Evolutionary conservation across 2,113 vertebrate species (phyloP).

Genomic region (Oryzias woworae): DNA sequence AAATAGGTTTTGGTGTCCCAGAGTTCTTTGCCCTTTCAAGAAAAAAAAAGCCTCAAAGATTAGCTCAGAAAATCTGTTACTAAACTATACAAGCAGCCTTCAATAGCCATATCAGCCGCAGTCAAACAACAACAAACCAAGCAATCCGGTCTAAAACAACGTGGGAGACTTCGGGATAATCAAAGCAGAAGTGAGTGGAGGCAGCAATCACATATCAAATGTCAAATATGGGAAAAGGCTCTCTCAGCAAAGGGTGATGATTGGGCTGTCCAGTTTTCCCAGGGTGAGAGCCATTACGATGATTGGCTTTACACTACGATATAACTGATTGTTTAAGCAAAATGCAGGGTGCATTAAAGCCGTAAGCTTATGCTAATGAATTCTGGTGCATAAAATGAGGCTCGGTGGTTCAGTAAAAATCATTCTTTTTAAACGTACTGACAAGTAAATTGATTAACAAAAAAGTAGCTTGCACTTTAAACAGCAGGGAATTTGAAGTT

Average conservation of each 20-base stretch:
- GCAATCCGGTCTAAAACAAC: constrained; percentile 26
- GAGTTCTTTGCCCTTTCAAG: constrained; percentile 37
- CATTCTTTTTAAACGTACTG: constrained; percentile 6
- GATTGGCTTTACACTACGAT: constrained; percentile 57
- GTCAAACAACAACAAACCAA: constrained; percentile 16
- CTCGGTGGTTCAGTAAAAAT: constrained; percentile 29
- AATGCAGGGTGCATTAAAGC: constrained; percentile 49
- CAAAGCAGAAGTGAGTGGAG: constrained; percentile 50
- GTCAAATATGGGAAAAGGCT: constrained; percentile 43
- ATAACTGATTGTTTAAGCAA: constrained; percentile 67
- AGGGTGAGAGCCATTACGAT: constrained; percentile 51
- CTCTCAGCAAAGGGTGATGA: constrained; percentile 45
- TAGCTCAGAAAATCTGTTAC: constrained; percentile 10
- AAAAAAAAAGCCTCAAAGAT: constrained; percentile 19
- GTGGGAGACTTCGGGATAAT: constrained; percentile 45
- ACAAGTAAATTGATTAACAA: constrained; percentile 7
- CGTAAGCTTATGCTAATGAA: constrained; percentile 56
- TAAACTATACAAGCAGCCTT: constrained; percentile 17
- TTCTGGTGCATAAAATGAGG: constrained; percentile 52
- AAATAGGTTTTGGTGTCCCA: constrained; percentile 18
- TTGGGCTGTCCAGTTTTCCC: constrained; percentile 43
- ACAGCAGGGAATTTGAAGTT: background rate
- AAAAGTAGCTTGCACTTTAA: background rate
- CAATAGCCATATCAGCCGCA: constrained; percentile 20
- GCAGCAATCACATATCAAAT: constrained; percentile 56